A percentile compares a stretch with the other conserved stretches of the same genome.
These are phyloP conservation scores for Acrocephalus arundinaceus DNA, from an alignment of 2,113 vertebrate genomes.

Conservation along the genomic window DNA sequence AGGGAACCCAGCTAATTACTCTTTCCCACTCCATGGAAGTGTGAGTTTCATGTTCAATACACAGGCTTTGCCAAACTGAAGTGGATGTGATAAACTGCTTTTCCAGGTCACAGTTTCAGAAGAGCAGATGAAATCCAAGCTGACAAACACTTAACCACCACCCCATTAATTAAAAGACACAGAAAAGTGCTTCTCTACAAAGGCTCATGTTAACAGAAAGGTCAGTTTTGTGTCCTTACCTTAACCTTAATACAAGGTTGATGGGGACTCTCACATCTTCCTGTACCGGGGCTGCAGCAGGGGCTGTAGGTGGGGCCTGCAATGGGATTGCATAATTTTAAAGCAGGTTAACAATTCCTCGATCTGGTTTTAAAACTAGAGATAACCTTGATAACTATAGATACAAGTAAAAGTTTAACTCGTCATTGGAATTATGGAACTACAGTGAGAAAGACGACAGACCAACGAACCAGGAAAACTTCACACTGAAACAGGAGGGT, in stretches of 20 bases:
- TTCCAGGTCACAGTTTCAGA: background rate
- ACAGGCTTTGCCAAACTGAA: background rate
- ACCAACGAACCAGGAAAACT: background rate
- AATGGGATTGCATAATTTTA: background rate
- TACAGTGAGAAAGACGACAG: background rate
- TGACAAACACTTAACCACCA: background rate
- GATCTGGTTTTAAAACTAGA: background rate
- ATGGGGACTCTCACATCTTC: constrained; percentile 83
- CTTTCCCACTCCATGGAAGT: background rate
- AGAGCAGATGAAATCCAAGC: background rate
- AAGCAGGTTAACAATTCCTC: background rate
- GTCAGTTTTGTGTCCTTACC: constrained; percentile 71
- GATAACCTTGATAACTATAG: background rate
- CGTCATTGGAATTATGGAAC: background rate
- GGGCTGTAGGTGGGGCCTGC: constrained; percentile 71
- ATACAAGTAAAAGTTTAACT: background rate
- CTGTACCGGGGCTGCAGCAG: constrained; percentile 63
- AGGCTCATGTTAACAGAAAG: background rate
- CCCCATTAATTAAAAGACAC: background rate
- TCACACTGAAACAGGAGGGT: background rate
- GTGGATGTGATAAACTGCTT: background rate
- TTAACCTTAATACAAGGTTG: constrained; percentile 94
- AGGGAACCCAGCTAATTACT: background rate
- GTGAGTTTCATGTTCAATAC: background rate
- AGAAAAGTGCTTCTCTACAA: background rate